A percentile compares a stretch with the other conserved stretches of the same genome.
phyloP scores from a whole-genome alignment of 2,113 vertebrate species.

The Corythaixoides concolor region DNA sequence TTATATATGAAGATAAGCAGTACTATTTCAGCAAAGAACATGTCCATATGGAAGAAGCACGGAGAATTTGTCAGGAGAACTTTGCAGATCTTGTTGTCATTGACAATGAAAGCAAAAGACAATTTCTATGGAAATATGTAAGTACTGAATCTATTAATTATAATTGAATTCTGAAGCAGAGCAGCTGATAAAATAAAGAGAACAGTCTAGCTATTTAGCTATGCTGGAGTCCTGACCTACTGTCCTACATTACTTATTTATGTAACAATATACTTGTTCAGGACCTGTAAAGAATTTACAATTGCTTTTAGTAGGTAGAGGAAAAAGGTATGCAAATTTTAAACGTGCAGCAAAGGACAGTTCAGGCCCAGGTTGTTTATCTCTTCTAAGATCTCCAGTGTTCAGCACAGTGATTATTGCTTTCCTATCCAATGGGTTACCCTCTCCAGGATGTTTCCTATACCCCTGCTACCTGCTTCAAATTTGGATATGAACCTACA shows the following conservation, averaged over 20 bases:
- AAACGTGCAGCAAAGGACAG: neutral
- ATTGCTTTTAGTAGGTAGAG: neutral
- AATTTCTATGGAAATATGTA: constrained; percentile 89
- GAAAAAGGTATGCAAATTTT: neutral
- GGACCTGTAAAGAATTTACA: neutral
- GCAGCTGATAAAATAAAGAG: neutral
- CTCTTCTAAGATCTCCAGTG: neutral
- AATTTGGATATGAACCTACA: neutral
- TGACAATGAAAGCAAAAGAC: constrained; percentile 83
- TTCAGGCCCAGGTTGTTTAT: neutral
- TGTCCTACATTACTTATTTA: neutral
- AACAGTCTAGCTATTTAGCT: neutral
- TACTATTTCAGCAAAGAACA: constrained; percentile 84
- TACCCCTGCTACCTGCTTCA: neutral
- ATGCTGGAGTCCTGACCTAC: neutral
- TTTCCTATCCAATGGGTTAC: neutral
- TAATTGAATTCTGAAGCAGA: neutral
- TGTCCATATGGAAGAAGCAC: constrained; percentile 81
- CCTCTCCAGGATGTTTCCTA: neutral
- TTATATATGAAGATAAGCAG: constrained; percentile 82
- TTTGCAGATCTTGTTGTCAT: constrained; percentile 87
- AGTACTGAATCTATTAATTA: constrained; percentile 25
- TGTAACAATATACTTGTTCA: neutral
- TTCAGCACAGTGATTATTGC: neutral
- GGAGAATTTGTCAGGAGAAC: constrained; percentile 82